These are phyloP conservation scores for Onychomys leucogaster DNA, from an alignment of 2,797 vertebrate genomes.

Conservation along the genomic window DNA sequence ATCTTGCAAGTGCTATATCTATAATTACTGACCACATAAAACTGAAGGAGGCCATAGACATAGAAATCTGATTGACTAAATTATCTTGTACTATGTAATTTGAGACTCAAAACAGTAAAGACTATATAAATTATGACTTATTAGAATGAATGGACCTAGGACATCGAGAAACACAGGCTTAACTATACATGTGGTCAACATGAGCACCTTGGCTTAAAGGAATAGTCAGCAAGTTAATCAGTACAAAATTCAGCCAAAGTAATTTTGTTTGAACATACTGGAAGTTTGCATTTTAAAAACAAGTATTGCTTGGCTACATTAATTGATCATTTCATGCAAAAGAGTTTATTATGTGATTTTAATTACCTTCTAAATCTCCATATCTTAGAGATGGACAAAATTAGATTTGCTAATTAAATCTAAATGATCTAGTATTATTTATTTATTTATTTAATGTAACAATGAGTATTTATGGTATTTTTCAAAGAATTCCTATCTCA, in stretches of 20 bases:
- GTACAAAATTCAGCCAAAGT: neutral
- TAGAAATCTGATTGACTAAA: neutral
- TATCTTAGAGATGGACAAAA: constrained; percentile 2
- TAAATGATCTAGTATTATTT: neutral
- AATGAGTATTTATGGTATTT: neutral
- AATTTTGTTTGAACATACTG: neutral
- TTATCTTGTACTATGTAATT: constrained; percentile 45
- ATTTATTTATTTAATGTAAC: constrained; percentile 38
- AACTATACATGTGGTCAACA: neutral
- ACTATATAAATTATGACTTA: neutral
- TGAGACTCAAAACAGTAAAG: neutral
- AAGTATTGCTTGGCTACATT: neutral
- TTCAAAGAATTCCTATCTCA: constrained; percentile 20
- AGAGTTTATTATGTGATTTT: neutral
- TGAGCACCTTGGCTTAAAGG: neutral
- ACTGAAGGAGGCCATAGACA: neutral
- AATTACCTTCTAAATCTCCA: constrained; percentile 14
- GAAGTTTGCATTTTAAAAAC: neutral
- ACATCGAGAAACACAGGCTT: neutral
- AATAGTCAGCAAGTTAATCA: neutral
- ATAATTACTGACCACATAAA: constrained; percentile 2
- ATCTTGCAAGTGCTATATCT: neutral
- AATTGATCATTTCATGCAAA: neutral
- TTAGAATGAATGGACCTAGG: neutral
- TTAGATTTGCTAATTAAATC: constrained; percentile 5